Percentiles rank a stretch among this genome's conserved stretches.
phyloP scores from a whole-genome alignment of 2,113 vertebrate genomes.

The Larimichthys polyactis region DNA sequence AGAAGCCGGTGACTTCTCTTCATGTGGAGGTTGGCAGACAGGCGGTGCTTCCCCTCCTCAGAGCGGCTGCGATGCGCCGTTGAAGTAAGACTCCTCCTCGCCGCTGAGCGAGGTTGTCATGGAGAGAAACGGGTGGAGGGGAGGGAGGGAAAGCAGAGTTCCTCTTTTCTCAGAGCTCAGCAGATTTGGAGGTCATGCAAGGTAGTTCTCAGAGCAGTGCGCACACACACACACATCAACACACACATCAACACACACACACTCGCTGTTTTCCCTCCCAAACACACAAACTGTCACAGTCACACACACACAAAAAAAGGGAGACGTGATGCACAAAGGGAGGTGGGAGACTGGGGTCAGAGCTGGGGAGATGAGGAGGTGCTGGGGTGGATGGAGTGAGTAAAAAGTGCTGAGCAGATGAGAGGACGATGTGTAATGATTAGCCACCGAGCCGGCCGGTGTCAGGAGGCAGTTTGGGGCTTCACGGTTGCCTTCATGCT shows the following conservation, averaged over 20 bases:
- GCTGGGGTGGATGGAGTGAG: constrained; percentile 15
- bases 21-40: constrained; percentile 29
- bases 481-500: constrained; percentile 66
- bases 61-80: constrained; percentile 18
- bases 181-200: constrained; percentile 73
- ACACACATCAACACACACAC: constrained; percentile 27
- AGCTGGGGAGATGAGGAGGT: constrained; percentile 20
- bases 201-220: constrained; percentile 53
- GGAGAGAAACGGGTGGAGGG: background rate
- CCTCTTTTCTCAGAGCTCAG: constrained; percentile 66
- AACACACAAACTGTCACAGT: constrained; percentile 52
- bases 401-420: constrained; percentile 59
- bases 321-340: constrained; percentile 16
- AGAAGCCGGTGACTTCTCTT: constrained; percentile 38
- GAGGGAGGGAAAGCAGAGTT: constrained; percentile 12
- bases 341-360: constrained; percentile 53
- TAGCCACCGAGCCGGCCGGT: constrained; percentile 45
- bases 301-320: constrained; percentile 21
- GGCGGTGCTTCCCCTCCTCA: constrained; percentile 34
- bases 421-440: constrained; percentile 71
- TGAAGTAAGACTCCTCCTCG: constrained; percentile 33
- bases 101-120: constrained; percentile 27
- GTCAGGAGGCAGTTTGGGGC: constrained; percentile 59
- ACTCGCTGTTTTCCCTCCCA: constrained; percentile 14
- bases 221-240: background rate